Evolutionary conservation across 2,888 invertebrate genomes (phyloP), one percentile per base, ranked within the genome.

Genomic region (Drosophila atripex): DNA sequence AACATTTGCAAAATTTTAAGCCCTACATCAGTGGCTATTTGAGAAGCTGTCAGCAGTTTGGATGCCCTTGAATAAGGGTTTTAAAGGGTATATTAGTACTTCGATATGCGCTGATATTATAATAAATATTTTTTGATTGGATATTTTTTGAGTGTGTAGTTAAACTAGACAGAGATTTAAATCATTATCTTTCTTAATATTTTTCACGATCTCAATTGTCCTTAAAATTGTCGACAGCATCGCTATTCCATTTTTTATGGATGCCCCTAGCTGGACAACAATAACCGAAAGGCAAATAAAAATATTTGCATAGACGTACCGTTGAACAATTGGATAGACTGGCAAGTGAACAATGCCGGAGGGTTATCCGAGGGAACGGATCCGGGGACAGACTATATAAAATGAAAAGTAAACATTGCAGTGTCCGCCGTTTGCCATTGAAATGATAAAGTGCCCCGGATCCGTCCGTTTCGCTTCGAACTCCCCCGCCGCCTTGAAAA

Each of bases 291-390:
- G 72, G 74, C 73, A 79, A 82, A 88, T 80, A 86, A 88, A 89
- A 89, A 90, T 89, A 90, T 89, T 89, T 90, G 78, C 89, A 87
- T 89, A 90, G 80, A 85, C 89, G 73, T 72, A 78, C 71, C 71
- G 65, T 63, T 66, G 58, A 77, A 80, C 88, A 85, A 85, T 80
- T 78, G 88, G 69, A 70, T 72, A 55, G 82, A 71, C 76, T 73
- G 75, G 47, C 69, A 86, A 88, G 76, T 86, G 88, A 77, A 56
- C 86, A 84, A 32, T 32, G 25, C 38, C 16, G 8, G 38, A 18
- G 41, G 21, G 39, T 11, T 14, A 39, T 21, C 46, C n/a, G 57
- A 58, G 58, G 50, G n/a, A 14, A 49, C 12, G n/a, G 47, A 18
- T n/a, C 41, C 32, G 30, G 32, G 28, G 41, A 39, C 45, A 70